These are phyloP conservation scores for Cephonodes hylas DNA, from an alignment of 2,888 invertebrate species.

Conservation along the genomic window DNA sequence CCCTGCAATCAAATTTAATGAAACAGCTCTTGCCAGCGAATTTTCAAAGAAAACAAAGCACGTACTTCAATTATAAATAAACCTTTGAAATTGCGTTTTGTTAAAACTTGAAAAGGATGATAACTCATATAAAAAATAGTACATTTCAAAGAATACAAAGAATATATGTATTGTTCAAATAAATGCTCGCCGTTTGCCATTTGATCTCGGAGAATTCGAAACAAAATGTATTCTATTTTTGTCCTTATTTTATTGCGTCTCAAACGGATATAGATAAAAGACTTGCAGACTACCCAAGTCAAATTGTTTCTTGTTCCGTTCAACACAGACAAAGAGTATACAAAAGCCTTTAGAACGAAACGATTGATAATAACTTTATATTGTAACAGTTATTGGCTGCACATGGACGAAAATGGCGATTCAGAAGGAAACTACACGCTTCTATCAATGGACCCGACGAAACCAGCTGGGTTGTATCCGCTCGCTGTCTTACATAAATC, in stretches of 20 bases:
- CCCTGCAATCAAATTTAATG: no score
- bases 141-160: neutral
- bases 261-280: neutral
- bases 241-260: neutral
- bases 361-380: neutral
- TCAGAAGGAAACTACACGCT: slow-evolving; percentile 97
- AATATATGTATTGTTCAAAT: neutral
- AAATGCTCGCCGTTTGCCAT: neutral
- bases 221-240: neutral
- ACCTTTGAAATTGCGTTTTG: no score
- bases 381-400: slow-evolving; percentile 88
- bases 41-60: neutral
- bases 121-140: neutral
- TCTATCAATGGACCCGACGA: slow-evolving; percentile 79
- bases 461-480: slow-evolving; percentile 88
- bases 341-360: neutral
- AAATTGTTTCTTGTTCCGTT: slow-evolving; percentile 2
- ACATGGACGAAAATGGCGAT: slow-evolving; percentile 95
- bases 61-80: no score
- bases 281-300: neutral
- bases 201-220: neutral
- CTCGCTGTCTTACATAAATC: slow-evolving; percentile 86
- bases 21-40: no score
- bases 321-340: neutral
- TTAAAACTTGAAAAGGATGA: no score